Base-by-base conservation (phyloP, 92 coral and sea anemone species). In the Porites divaricata region DNA sequence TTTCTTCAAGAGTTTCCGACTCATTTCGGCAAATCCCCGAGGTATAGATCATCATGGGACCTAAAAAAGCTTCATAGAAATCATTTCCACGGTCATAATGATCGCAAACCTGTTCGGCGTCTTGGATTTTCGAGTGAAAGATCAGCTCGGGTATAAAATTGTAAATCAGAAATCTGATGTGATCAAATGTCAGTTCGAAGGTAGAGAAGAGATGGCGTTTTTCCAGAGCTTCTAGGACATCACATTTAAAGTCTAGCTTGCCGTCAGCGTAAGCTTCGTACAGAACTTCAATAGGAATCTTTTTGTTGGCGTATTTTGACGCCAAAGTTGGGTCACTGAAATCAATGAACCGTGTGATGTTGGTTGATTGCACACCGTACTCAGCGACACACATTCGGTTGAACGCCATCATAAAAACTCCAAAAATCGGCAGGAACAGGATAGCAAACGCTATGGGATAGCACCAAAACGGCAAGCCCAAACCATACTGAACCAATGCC, bases 81-180 rank as follows among this genome's bases (percentile, higher is more conserved):
- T 97, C 99, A 81, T 97, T 90, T 11, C 99, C 99, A 3, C 99
- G 99, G 72, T 97, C 95, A 74, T 97, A 97, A 79, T 97, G 99
- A 72, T 93, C 99, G 62, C 99, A 93, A 25, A 97, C 98, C 73
- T 97, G 99, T 45, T 95, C 97, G 67, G 92, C 93, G 80, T 97
- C 99, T 86, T 97, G 99, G 5, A 90, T 67, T 73, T 91, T 93
- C 28, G 99, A 89, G 88, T 97, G 99, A 56, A 90, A 93, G 74
- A 97, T 78, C 83, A 95, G 73, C 85, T 97, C 99, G 50, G 99
- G 99, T 2, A 97, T 52, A 85, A 97, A 97, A 70, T 89, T 91
- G 67, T 87, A 91, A 54, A 93, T 59, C 35, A 97, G 89, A 66
- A 97, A 93, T 73, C 88, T 95, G 81, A 97, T 70, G 66, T 97